Evolutionary conservation across 2,113 vertebrate species (phyloP).

Genomic region (Gnathonemus echidnorhynchus): DNA sequence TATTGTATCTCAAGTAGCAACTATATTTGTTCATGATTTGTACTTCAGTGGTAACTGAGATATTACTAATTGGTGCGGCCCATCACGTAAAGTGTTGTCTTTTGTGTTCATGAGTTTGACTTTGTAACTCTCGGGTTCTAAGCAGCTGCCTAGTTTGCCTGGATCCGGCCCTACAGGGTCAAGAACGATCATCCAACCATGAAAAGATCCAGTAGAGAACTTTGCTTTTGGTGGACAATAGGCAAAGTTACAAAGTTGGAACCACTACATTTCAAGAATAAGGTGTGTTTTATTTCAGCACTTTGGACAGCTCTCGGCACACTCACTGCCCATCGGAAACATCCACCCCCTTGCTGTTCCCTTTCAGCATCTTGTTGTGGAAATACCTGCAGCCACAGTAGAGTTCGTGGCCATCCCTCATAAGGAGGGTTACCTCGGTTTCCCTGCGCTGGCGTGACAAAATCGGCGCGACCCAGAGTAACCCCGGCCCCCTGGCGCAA

Average conservation of each 20-base stretch:
- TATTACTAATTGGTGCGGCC: not conserved
- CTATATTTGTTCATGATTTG: not conserved
- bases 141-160: not conserved
- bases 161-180: not conserved
- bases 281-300: constrained; percentile 11
- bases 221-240: not conserved
- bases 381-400: not conserved
- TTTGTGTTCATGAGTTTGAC: not conserved
- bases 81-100: not conserved
- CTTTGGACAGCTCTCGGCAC: constrained; percentile 19
- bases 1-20: not conserved
- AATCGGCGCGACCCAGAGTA: not conserved
- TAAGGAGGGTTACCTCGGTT: constrained; percentile 3
- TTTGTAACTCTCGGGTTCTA: not conserved
- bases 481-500: not conserved
- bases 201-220: not conserved
- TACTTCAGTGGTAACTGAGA: not conserved
- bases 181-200: not conserved
- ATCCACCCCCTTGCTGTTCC: not conserved
- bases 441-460: not conserved
- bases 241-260: not conserved
- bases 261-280: not conserved
- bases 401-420: not conserved
- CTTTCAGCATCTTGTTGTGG: not conserved
- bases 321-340: not conserved